These are phyloP conservation scores for Kryptolebias marmoratus DNA, from an alignment of 2,113 vertebrate genomes.

Conservation along the genomic window DNA sequence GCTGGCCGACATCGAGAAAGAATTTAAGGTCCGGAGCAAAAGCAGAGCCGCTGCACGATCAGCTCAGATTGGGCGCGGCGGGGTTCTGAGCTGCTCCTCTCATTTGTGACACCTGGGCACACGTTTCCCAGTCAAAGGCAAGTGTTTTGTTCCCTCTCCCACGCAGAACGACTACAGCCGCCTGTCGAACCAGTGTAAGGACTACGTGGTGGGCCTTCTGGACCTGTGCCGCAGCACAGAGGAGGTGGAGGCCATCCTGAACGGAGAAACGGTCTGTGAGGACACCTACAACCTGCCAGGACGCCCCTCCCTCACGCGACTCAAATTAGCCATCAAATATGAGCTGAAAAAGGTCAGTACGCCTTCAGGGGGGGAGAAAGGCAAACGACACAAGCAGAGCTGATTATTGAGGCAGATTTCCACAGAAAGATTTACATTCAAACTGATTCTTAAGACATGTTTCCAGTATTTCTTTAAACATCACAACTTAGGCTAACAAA, in stretches of 20 bases:
- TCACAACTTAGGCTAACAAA: too few relatives aligned
- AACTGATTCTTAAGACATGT: too few relatives aligned
- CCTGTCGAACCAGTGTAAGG: slow-evolving; percentile 96
- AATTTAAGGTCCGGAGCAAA: slow-evolving; percentile 91
- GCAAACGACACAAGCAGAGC: background rate
- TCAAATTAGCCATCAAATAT: slow-evolving; percentile 98
- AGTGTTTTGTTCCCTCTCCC: background rate
- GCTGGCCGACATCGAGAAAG: slow-evolving; percentile 97
- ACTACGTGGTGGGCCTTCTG: slow-evolving; percentile 96
- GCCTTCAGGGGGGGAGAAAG: background rate
- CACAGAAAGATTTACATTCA: too few relatives aligned
- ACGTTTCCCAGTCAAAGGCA: background rate
- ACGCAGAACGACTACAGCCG: slow-evolving; percentile 92
- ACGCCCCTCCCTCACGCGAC: slow-evolving; percentile 89
- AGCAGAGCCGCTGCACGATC: background rate
- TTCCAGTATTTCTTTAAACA: too few relatives aligned
- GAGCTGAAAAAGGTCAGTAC: slow-evolving; percentile 94
- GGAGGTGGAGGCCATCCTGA: slow-evolving; percentile 97
- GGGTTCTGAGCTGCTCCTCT: too few relatives aligned
- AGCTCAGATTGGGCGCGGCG: background rate
- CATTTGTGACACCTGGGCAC: too few relatives aligned
- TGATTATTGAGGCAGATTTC: too few relatives aligned
- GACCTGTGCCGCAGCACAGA: slow-evolving; percentile 97
- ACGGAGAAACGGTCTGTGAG: slow-evolving; percentile 85
- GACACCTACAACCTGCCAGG: slow-evolving; percentile 77